phyloP scores from a whole-genome alignment of 2,888 invertebrate genomes.

The Ptychoptera contaminata region DNA sequence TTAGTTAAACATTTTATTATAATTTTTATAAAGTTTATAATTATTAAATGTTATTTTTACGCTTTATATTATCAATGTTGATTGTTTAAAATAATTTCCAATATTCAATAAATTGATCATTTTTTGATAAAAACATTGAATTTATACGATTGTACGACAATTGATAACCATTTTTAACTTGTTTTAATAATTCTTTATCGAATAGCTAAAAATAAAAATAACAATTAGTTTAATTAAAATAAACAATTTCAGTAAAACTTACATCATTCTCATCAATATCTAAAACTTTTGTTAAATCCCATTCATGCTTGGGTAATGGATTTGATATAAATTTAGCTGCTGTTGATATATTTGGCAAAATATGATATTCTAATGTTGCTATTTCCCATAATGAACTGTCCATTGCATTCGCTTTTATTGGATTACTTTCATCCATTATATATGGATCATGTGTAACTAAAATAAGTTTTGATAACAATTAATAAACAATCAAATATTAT shows the following conservation, averaged over 20 bases:
- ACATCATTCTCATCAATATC: conserved; percentile 48
- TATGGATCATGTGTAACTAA: conserved; percentile 54
- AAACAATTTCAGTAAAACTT: conserved; percentile 15
- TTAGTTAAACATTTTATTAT: too few relatives aligned
- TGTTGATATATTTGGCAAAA: conserved; percentile 50
- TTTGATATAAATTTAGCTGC: conserved; percentile 56
- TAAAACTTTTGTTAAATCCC: conserved; percentile 48
- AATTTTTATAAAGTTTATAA: too few relatives aligned
- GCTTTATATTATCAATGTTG: neutral
- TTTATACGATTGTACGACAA: conserved; percentile 59
- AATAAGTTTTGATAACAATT: too few relatives aligned
- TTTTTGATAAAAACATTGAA: conserved; percentile 40
- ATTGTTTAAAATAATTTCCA: conserved; percentile 36
- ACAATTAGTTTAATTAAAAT: neutral
- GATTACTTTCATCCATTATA: conserved; percentile 65
- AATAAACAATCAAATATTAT: too few relatives aligned
- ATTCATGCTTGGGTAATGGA: conserved; percentile 49
- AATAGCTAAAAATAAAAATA: conserved; percentile 41
- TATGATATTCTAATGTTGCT: conserved; percentile 57
- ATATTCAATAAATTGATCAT: conserved; percentile 49
- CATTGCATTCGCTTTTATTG: conserved; percentile 61
- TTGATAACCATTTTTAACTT: conserved; percentile 50
- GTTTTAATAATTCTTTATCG: conserved; percentile 59
- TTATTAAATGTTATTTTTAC: too few relatives aligned
- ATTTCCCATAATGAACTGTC: conserved; percentile 91